Conservation (phyloP, 2,888 invertebrate species). For the Eristalinus aeneus region DNA sequence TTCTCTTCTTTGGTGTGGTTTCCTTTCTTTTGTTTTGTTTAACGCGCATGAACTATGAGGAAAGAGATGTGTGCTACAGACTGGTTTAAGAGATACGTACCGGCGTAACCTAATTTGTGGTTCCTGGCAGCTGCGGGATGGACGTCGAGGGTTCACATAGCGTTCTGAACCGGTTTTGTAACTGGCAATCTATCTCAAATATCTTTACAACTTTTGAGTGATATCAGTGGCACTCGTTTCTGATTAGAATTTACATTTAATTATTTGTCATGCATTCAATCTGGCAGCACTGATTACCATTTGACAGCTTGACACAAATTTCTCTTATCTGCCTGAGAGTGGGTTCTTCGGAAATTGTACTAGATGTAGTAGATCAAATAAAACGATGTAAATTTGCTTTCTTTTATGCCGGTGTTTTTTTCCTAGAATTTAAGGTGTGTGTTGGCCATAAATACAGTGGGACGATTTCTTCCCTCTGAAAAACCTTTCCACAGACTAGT, state of each 20-base stretch:
- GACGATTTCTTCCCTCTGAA: too few species aligned
- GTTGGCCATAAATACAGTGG: too few species aligned
- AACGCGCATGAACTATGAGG: background rate
- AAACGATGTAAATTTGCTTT: background rate
- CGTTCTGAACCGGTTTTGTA: background rate
- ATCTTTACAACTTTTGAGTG: background rate
- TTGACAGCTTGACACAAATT: background rate
- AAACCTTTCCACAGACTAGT: too few species aligned
- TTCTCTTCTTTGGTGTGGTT: background rate
- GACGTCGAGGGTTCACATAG: background rate
- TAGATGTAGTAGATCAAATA: background rate
- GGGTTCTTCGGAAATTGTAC: background rate
- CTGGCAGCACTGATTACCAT: background rate
- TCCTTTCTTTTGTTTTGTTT: conserved; percentile 20
- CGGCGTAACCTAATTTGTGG: background rate
- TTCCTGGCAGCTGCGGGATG: background rate
- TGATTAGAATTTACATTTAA: background rate
- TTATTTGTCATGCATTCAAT: background rate
- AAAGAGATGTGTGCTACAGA: background rate
- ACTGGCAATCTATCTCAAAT: background rate
- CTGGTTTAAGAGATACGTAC: background rate
- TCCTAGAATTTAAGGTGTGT: too few species aligned
- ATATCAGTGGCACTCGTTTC: background rate
- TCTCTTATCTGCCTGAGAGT: background rate
- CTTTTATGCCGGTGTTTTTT: too few species aligned